Evolutionary conservation across 2,113 vertebrate genomes (phyloP).

Genomic region (Cryptotis parvus): DNA sequence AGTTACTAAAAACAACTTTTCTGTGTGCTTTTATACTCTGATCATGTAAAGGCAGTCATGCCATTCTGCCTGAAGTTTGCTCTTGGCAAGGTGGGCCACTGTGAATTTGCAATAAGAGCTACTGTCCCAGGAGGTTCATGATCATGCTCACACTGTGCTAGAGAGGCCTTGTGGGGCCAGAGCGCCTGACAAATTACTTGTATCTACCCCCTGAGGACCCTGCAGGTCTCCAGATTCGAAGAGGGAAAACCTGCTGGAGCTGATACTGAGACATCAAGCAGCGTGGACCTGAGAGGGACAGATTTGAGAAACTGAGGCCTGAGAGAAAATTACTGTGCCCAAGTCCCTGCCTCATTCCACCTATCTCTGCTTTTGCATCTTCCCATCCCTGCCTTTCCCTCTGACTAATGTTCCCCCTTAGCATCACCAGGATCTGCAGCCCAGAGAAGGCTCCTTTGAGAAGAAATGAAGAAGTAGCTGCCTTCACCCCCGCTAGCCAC

Average conservation of each 20-base stretch:
- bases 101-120: background rate
- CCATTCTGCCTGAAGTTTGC: background rate
- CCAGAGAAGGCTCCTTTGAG: background rate
- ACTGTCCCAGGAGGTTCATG: background rate
- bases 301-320: background rate
- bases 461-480: no score
- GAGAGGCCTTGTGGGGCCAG: no score
- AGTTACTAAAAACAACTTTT: constrained; percentile 29
- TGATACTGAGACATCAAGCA: background rate
- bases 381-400: background rate
- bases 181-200: rapidly evolving
- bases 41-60: constrained; percentile 2
- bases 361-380: background rate
- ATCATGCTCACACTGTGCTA: background rate
- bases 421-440: background rate
- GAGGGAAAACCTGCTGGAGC: background rate
- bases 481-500: background rate
- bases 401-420: background rate
- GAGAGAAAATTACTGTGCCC: background rate
- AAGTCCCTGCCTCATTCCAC: background rate
- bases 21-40: constrained; percentile 7
- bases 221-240: background rate
- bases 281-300: background rate
- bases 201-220: background rate
- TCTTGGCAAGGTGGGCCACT: background rate